A percentile compares a stretch with the other conserved stretches of the same genome.
phyloP scores from a whole-genome alignment of 2,797 vertebrate species.

The Characodon lateralis region DNA sequence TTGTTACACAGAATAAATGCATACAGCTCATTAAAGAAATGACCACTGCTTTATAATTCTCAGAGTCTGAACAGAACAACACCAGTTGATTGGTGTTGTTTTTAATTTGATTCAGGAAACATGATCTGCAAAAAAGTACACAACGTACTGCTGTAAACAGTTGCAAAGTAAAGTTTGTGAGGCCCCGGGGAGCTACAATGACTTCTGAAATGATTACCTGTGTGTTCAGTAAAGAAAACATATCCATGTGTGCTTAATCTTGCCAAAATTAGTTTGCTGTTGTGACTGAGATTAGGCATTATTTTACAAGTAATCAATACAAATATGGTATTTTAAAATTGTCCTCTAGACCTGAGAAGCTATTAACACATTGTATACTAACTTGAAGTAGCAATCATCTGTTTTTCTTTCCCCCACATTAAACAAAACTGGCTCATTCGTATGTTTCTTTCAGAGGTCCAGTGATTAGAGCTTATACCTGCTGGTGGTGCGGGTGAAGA shows the following conservation, averaged over 20 bases:
- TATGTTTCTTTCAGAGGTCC: neutral
- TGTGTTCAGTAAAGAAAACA: neutral
- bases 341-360: neutral
- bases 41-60: neutral
- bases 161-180: neutral
- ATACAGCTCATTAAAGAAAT: constrained; percentile 4
- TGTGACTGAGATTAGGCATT: neutral
- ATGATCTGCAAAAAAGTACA: neutral
- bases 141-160: neutral
- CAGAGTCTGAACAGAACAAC: neutral
- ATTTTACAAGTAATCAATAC: neutral
- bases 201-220: neutral
- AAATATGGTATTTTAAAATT: neutral
- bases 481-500: constrained; percentile 90
- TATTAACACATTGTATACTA: neutral
- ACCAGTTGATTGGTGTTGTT: neutral
- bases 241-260: neutral
- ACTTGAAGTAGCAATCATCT: neutral
- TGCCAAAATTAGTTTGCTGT: neutral
- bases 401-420: neutral
- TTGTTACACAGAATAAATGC: constrained; percentile 20
- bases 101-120: constrained; percentile 8
- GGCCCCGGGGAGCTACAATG: neutral
- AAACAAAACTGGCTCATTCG: neutral
- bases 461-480: constrained; percentile 74